phyloP scores from a whole-genome alignment of 2,113 vertebrate genomes.

The Sinocyclocheilus rhinocerous region DNA sequence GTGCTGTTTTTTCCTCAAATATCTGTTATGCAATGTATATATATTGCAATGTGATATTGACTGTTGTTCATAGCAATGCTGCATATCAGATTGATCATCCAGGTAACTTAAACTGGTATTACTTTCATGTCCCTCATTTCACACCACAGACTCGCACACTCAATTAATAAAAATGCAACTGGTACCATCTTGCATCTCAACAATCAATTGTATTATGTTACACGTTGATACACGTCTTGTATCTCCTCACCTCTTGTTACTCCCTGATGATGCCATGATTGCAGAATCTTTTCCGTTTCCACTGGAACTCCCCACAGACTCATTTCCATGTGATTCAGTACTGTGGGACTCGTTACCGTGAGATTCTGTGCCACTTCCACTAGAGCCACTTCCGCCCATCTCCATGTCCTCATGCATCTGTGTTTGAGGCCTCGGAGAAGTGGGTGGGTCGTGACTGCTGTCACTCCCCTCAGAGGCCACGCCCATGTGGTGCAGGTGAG shows the following conservation, averaged over 20 bases:
- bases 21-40: too few relatives aligned
- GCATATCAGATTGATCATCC: too few relatives aligned
- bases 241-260: constrained; percentile 81
- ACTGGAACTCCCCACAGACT: constrained; percentile 76
- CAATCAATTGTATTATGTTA: background rate
- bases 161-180: background rate
- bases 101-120: too few relatives aligned
- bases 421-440: constrained; percentile 51
- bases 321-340: constrained; percentile 80
- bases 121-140: background rate
- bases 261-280: constrained; percentile 76
- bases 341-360: constrained; percentile 81
- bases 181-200: background rate
- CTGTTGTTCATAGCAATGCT: too few relatives aligned
- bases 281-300: constrained; percentile 81
- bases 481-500: constrained; percentile 74
- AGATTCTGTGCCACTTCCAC: constrained; percentile 83
- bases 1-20: too few relatives aligned
- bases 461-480: constrained; percentile 76
- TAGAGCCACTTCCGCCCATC: constrained; percentile 82
- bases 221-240: background rate
- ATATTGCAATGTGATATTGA: too few relatives aligned
- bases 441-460: constrained; percentile 70
- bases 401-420: constrained; percentile 85
- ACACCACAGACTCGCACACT: background rate